Evolutionary conservation across 2,797 vertebrate species (phyloP).

Genomic region (Bufotes viridis): DNA sequence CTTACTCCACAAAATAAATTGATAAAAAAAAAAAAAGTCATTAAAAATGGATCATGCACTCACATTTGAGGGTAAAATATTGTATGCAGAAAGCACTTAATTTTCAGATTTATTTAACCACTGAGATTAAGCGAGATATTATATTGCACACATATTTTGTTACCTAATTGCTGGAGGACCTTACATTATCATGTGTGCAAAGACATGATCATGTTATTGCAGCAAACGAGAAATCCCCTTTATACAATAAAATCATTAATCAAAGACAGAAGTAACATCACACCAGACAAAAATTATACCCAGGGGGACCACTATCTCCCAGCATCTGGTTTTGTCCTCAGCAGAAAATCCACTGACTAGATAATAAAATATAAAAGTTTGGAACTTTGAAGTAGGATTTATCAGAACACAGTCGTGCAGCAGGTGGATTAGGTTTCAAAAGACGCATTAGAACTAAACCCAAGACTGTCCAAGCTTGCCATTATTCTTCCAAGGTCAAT

Average conservation of each 20-base stretch:
- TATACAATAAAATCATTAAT: conserved; percentile 33
- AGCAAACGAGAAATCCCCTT: neutral
- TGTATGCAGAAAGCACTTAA: conserved; percentile 11
- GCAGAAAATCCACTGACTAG: conserved; percentile 36
- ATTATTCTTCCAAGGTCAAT: conserved; percentile 33
- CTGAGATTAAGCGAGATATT: conserved; percentile 21
- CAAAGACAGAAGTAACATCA: conserved; percentile 31
- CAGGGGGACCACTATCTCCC: conserved; percentile 14
- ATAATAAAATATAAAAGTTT: conserved; percentile 43
- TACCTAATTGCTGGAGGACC: conserved; percentile 13
- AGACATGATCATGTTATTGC: conserved; percentile 17
- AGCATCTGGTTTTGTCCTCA: conserved; percentile 46
- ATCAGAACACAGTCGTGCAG: conserved; percentile 23
- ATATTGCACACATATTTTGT: conserved; percentile 29
- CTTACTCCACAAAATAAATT: conserved; percentile 13
- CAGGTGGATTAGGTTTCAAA: conserved; percentile 45
- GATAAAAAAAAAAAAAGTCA: neutral
- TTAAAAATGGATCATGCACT: conserved; percentile 15
- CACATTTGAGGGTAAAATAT: conserved; percentile 22
- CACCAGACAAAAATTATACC: conserved; percentile 2
- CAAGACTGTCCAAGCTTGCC: neutral
- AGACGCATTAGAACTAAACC: conserved; percentile 20
- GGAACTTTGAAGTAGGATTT: conserved; percentile 20
- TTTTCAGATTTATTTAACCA: conserved; percentile 34
- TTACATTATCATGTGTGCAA: conserved; percentile 32